Conservation (phyloP, 2,113 vertebrate species). For the Hydropotes inermis region DNA sequence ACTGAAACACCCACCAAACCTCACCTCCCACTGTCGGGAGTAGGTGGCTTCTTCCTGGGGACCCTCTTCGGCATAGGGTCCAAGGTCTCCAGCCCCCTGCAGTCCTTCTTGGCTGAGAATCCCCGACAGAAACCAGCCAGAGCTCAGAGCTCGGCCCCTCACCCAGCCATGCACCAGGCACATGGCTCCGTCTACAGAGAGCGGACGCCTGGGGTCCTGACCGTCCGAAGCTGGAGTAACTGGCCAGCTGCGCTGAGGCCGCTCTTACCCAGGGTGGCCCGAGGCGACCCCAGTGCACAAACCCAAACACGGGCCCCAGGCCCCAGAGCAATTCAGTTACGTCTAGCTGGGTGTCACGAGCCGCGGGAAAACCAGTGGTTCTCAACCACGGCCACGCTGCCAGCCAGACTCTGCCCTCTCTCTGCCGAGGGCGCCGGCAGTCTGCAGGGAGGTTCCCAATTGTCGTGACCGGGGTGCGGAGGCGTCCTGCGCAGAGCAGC, state of each 20-base stretch:
- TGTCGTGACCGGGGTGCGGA: not conserved
- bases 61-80: not conserved
- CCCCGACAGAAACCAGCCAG: not conserved
- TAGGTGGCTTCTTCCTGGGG: not conserved
- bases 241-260: not conserved
- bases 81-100: not conserved
- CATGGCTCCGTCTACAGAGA: not conserved
- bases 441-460: not conserved
- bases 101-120: not conserved
- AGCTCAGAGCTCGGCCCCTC: not conserved
- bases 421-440: not conserved
- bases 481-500: not conserved
- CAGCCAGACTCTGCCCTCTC: not conserved
- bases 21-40: not conserved
- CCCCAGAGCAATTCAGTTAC: conserved; percentile 68
- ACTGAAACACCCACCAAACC: too few species aligned
- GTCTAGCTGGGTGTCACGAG: conserved; percentile 76
- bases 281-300: conserved; percentile 77
- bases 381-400: not conserved
- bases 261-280: not conserved
- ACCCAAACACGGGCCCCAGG: conserved; percentile 73
- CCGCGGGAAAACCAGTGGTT: conserved; percentile 23
- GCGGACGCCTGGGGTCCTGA: not conserved
- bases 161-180: accelerated
- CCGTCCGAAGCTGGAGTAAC: accelerated